Evolutionary conservation across 2,113 vertebrate species (phyloP).

Genomic region (Hyla sarda): DNA sequence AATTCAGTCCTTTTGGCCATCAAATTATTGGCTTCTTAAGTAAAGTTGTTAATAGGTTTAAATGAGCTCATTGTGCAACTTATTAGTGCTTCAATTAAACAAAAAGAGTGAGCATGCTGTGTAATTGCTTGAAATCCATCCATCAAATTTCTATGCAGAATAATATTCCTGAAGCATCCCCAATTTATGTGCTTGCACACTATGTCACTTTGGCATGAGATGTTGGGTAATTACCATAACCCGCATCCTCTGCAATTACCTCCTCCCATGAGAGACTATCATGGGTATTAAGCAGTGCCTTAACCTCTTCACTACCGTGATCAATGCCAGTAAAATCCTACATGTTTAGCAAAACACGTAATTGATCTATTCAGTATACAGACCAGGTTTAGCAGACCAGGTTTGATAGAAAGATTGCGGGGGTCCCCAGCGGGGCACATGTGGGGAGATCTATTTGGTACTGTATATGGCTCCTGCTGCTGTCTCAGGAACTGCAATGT

Average conservation of each 20-base stretch:
- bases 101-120: slow-evolving; percentile 48
- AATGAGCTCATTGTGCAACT: slow-evolving; percentile 53
- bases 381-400: too few relatives aligned
- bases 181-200: slow-evolving; percentile 38
- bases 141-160: slow-evolving; percentile 38
- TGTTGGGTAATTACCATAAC: slow-evolving; percentile 37
- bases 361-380: not conserved
- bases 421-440: too few relatives aligned
- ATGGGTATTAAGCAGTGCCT: not conserved
- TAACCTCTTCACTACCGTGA: slow-evolving; percentile 7
- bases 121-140: slow-evolving; percentile 57
- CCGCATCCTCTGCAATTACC: slow-evolving; percentile 29
- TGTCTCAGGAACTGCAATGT: too few relatives aligned
- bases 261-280: not conserved
- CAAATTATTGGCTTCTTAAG: slow-evolving; percentile 56
- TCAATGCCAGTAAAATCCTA: not conserved
- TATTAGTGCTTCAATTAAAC: slow-evolving; percentile 53
- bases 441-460: too few relatives aligned
- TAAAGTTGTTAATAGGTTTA: slow-evolving; percentile 58
- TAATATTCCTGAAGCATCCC: slow-evolving; percentile 52
- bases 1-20: slow-evolving; percentile 54
- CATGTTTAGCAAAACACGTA: too few relatives aligned
- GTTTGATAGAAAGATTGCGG: slow-evolving; percentile 2
- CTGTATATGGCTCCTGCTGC: too few relatives aligned
- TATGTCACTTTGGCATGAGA: slow-evolving; percentile 38